phyloP scores from a whole-genome alignment of 2,797 vertebrate species.

The Falco peregrinus region DNA sequence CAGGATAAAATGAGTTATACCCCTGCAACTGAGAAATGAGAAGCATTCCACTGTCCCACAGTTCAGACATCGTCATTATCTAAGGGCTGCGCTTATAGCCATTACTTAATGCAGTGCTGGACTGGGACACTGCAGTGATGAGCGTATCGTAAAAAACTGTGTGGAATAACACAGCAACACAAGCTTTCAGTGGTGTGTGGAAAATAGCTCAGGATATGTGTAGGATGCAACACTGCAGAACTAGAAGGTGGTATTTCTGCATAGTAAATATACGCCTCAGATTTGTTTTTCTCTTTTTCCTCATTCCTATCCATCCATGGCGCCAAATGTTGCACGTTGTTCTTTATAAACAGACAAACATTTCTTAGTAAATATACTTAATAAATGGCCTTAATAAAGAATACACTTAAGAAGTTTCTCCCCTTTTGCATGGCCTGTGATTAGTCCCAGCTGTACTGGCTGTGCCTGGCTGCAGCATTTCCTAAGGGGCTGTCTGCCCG shows the following conservation, averaged over 20 bases:
- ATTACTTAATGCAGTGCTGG: background rate
- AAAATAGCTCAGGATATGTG: background rate
- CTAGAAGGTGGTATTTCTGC: background rate
- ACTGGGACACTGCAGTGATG: background rate
- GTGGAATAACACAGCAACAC: background rate
- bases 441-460: background rate
- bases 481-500: background rate
- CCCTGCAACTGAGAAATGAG: background rate
- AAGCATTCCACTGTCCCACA: background rate
- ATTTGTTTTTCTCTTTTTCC: background rate
- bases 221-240: background rate
- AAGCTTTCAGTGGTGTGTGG: background rate
- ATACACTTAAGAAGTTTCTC: background rate
- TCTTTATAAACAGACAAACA: background rate
- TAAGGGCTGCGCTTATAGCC: background rate
- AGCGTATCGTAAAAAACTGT: background rate
- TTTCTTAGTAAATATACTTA: background rate
- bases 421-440: background rate
- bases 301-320: background rate
- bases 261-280: background rate
- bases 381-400: background rate
- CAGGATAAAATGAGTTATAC: background rate
- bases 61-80: background rate
- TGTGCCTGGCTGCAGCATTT: background rate
- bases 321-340: background rate